Evolutionary conservation across 2,797 vertebrate genomes (phyloP).

Genomic region (Centroberyx gerrardi): DNA sequence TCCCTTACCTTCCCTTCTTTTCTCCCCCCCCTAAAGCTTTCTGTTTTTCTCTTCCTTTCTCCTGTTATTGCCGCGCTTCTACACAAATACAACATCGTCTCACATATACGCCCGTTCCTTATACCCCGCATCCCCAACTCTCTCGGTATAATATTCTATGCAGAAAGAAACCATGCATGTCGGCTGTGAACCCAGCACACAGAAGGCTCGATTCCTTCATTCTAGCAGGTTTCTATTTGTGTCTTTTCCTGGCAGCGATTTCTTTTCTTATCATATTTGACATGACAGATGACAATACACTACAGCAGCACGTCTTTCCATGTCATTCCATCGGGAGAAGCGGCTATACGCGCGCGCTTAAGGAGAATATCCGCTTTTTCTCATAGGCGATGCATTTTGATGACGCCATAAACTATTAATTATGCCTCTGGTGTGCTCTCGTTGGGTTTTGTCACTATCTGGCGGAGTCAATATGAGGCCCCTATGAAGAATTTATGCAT

Average conservation of each 20-base stretch:
- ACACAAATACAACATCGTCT: neutral
- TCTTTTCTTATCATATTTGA: slow-evolving; percentile 25
- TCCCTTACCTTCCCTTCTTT: slow-evolving; percentile 21
- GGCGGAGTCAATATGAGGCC: slow-evolving; percentile 25
- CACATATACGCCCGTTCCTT: neutral
- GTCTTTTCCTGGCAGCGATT: slow-evolving; percentile 15
- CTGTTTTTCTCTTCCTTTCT: slow-evolving; percentile 39
- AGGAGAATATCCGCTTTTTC: neutral
- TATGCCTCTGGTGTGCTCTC: slow-evolving; percentile 15
- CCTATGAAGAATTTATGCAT: slow-evolving; percentile 54
- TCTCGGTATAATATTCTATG: neutral
- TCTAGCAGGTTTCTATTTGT: slow-evolving; percentile 21
- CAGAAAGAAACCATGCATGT: neutral
- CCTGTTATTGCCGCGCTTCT: neutral
- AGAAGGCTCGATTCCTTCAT: neutral
- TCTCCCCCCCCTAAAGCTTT: slow-evolving; percentile 5
- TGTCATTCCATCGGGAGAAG: neutral
- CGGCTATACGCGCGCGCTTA: slow-evolving; percentile 10
- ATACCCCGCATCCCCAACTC: neutral
- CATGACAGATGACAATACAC: slow-evolving; percentile 36
- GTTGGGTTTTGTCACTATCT: slow-evolving; percentile 40
- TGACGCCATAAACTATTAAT: slow-evolving; percentile 40
- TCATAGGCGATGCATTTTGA: slow-evolving; percentile 26
- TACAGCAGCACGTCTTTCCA: neutral
- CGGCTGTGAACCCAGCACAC: neutral